These are phyloP conservation scores for Xiphydria camelus DNA, from an alignment of 2,888 invertebrate genomes.

Conservation along the genomic window DNA sequence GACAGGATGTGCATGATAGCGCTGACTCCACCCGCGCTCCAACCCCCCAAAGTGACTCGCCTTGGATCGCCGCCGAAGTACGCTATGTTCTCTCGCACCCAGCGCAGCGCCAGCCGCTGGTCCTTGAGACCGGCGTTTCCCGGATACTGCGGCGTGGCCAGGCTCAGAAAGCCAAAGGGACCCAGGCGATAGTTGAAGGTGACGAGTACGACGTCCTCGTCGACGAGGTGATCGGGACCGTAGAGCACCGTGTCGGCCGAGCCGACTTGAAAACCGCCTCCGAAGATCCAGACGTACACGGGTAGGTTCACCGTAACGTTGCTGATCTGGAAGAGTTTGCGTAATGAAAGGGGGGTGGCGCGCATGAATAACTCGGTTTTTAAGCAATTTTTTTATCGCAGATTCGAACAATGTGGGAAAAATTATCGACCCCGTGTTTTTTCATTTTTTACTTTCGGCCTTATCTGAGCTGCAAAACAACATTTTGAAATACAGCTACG, in stretches of 20 bases:
- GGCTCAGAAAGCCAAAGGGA: constrained; percentile 67
- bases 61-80: constrained; percentile 2
- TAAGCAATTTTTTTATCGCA: no score
- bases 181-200: constrained; percentile 48
- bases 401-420: no score
- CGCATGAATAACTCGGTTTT: no score
- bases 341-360: no score
- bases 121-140: constrained; percentile 70
- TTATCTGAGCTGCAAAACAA: no score
- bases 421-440: no score
- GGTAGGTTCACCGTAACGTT: constrained; percentile 25
- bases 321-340: neutral
- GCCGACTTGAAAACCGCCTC: constrained; percentile 16
- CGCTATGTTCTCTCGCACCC: constrained; percentile 8
- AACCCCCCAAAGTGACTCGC: constrained; percentile 4
- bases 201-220: constrained; percentile 18
- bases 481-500: no score
- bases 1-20: neutral
- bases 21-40: constrained; percentile 2
- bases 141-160: constrained; percentile 65
- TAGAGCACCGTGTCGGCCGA: neutral
- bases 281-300: constrained; percentile 18
- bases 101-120: neutral
- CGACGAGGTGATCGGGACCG: constrained; percentile 13
- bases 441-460: neutral